Evolutionary conservation across 2,113 vertebrate genomes (phyloP).

Genomic region (Siniperca knerii): DNA sequence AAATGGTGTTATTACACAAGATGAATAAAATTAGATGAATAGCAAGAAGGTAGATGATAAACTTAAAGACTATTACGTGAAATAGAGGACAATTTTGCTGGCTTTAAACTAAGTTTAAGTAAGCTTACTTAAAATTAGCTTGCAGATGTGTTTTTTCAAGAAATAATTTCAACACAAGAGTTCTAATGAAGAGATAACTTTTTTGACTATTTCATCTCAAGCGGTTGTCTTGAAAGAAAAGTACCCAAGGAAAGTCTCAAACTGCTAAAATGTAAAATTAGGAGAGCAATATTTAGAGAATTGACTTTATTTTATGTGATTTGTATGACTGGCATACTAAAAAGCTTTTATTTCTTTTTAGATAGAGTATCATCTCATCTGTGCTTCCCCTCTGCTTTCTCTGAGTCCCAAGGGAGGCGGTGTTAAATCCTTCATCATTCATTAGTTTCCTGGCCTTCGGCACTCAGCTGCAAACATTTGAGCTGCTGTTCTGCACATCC

Average conservation of each 20-base stretch:
- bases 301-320: not conserved
- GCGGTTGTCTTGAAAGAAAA: not conserved
- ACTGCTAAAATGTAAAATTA: not conserved
- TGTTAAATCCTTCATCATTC: constrained; percentile 70
- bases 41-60: too few species aligned
- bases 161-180: not conserved
- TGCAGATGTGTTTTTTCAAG: not conserved
- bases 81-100: not conserved
- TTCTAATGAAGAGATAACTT: not conserved
- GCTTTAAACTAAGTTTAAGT: not conserved
- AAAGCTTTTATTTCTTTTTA: not conserved
- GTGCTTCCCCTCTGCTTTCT: constrained; percentile 16
- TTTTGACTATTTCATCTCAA: not conserved
- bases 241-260: not conserved
- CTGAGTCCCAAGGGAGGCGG: constrained; percentile 19
- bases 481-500: constrained; percentile 47
- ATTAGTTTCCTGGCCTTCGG: constrained; percentile 63
- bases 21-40: too few species aligned
- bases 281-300: not conserved
- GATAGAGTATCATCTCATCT: constrained; percentile 15
- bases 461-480: constrained; percentile 47
- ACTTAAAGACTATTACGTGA: too few species aligned
- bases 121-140: not conserved
- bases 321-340: not conserved
- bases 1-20: not conserved